Conservation (phyloP, 2,797 vertebrate species). For the Odontamblyopus rebecca region DNA sequence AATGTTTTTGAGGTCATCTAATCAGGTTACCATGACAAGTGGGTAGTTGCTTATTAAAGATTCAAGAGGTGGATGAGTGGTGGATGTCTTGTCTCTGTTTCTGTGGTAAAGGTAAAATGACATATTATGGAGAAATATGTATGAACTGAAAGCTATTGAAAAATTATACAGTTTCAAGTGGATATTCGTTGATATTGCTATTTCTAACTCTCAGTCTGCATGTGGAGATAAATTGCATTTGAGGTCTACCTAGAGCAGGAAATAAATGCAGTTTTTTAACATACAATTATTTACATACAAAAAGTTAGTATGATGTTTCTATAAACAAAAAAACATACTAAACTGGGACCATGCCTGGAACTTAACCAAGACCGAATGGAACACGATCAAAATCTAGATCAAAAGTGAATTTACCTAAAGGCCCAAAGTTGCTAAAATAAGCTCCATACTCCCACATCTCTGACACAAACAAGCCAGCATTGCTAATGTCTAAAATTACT, state of each 20-base stretch:
- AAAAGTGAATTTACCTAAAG: not conserved
- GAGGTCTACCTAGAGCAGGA: not conserved
- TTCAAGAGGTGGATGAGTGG: constrained; percentile 38
- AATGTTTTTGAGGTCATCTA: constrained; percentile 39
- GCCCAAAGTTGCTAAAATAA: not conserved
- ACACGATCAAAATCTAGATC: not conserved
- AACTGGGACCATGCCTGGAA: not conserved
- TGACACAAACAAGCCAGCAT: not conserved
- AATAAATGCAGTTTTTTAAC: too few relatives aligned
- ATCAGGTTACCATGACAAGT: constrained; percentile 49
- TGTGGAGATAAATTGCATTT: not conserved
- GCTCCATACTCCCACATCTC: not conserved
- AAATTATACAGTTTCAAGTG: constrained; percentile 14
- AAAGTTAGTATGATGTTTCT: too few relatives aligned
- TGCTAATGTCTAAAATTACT: not conserved
- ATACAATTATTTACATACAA: too few relatives aligned
- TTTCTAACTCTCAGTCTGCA: not conserved
- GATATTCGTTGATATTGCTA: constrained; percentile 4
- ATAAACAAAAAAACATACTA: too few relatives aligned
- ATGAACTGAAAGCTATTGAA: not conserved
- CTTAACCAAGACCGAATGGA: too few relatives aligned
- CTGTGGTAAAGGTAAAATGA: constrained; percentile 27
- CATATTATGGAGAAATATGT: not conserved
- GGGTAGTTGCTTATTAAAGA: constrained; percentile 40
- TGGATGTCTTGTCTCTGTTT: constrained; percentile 32